Evolutionary conservation across 2,797 vertebrate species (phyloP), one percentile per base, ranked within the genome.

Genomic region (Thunnus albacares): DNA sequence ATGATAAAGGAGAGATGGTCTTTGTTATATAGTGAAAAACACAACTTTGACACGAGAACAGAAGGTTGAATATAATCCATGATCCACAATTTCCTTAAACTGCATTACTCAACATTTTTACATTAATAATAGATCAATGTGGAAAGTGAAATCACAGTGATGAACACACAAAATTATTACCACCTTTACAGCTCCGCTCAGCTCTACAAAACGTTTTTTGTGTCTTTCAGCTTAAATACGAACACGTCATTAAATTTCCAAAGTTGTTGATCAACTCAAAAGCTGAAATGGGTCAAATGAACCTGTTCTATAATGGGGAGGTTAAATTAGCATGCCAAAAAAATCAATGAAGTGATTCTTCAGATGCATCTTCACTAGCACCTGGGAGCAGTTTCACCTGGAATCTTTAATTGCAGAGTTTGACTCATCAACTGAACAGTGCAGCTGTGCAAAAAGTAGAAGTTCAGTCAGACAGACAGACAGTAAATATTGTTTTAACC

Each of bases 201-300:
- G 14, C 15, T 45, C 6, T 45, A 45, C 14, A 45, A 5, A 49
- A 17, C 17, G 18, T 49, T 17, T 49, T 49, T 30, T 49, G 4
- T 49, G 7, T 51, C 47, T 51, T n/a, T 18, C 18, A 20, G 18
- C 6, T 51, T 7, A 20, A 20, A 20, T 51, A n/a, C 2, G 18
- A 18, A 51, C 17, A 8, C 18, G 17, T 51, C 6, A n/a, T 51
- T 18, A 51, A 2, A 51, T 51, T 51, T 3, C 7, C 8, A 9
- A n/a, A 71, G 28, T 66, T 49, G n/a, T 24, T 35, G 24, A 43
- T 35, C 18, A 69, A 78, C 11, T 28, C 22, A 15, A 49, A 51
- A 35, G 11, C 26, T 30, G 20, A 80, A 69, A 74, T 75, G 66
- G 41, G 66, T 78, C 71, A 71, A 30, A 79, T 66, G 6, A 56